Evolutionary conservation across 1,140 invertebrate genomes (phyloP), one percentile per base, ranked within the genome.

Genomic region (Maconellicoccus hirsutus): DNA sequence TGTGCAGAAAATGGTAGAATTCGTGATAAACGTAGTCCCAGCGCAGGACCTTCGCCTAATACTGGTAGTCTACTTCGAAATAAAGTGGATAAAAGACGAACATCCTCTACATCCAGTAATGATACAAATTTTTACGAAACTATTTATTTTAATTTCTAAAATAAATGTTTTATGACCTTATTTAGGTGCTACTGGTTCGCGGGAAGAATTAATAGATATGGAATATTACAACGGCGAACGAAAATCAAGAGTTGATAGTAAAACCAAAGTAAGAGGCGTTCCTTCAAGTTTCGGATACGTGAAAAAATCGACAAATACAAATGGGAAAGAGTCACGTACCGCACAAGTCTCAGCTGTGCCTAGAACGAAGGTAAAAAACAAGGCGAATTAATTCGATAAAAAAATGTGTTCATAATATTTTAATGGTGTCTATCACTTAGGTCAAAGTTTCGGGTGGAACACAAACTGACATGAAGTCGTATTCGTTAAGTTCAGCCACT

Each of bases 401-500:
- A 4, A 22, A 59, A n/a, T 59, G 16, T n/a, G 21, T 59, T n/a
- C 21, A 59, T 59, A 12, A 19, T 7, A 59, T 59, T 66, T 66
- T 10, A n/a, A n/a, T n/a, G n/a, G n/a, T n/a, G n/a, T n/a, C n/a
- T 23, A 22, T 66, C 71, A 16, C 73, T 0, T 69, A 83, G 81
- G 81, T 82, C 19, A 93, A 93, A 81, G 89, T 93, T 6, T 92
- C 91, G 7, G 91, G 91, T 16, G 91, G 91, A 6, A 94, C 91
- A 0, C 92, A 94, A 79, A 94, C 92, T 0, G 91, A 93, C 75
- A 81, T 92, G 29, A 87, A 86, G 77, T 91, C 89, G 38, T 91
- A 89, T 78, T 92, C 90, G 3, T 77, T 92, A 26, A 91, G 89
- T 21, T 89, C 89, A 16, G 87, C 89, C 0, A 86, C 89, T 19